These are phyloP conservation scores for Agrypnus murinus DNA, from an alignment of 2,888 invertebrate species.

Conservation along the genomic window DNA sequence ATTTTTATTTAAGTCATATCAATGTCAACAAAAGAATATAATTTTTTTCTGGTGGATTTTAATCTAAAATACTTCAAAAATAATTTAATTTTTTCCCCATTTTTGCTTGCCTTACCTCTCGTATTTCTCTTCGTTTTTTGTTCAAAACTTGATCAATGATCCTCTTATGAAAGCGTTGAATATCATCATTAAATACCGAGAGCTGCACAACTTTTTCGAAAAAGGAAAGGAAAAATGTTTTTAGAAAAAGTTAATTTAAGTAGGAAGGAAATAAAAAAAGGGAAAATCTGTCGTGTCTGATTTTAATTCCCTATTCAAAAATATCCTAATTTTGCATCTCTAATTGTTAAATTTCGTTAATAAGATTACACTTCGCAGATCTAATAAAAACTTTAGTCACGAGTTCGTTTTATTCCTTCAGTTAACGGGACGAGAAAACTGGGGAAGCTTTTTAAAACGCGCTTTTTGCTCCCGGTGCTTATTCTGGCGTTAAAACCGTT, in stretches of 20 bases:
- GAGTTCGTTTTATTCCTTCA: slow-evolving; percentile 44
- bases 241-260: slow-evolving; percentile 14
- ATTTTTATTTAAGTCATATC: background rate
- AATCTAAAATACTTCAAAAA: slow-evolving; percentile 2
- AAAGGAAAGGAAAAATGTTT: too few species aligned
- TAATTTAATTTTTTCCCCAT: slow-evolving; percentile 5
- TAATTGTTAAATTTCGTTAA: slow-evolving; percentile 47
- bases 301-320: slow-evolving; percentile 31
- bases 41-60: background rate
- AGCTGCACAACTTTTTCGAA: slow-evolving; percentile 5
- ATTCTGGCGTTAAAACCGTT: slow-evolving; percentile 35
- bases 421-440: slow-evolving; percentile 32
- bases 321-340: slow-evolving; percentile 39
- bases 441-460: slow-evolving; percentile 36
- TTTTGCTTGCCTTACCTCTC: slow-evolving; percentile 3
- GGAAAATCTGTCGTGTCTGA: slow-evolving; percentile 6
- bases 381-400: slow-evolving; percentile 49
- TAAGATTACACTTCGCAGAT: slow-evolving; percentile 40
- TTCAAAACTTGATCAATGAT: slow-evolving; percentile 13
- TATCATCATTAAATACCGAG: slow-evolving; percentile 9
- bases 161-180: slow-evolving; percentile 10
- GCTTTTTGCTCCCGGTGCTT: slow-evolving; percentile 37
- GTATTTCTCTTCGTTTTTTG: background rate
- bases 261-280: background rate
- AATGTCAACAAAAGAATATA: background rate